phyloP scores from a whole-genome alignment of 2,113 vertebrate genomes.

The Apus apus region DNA sequence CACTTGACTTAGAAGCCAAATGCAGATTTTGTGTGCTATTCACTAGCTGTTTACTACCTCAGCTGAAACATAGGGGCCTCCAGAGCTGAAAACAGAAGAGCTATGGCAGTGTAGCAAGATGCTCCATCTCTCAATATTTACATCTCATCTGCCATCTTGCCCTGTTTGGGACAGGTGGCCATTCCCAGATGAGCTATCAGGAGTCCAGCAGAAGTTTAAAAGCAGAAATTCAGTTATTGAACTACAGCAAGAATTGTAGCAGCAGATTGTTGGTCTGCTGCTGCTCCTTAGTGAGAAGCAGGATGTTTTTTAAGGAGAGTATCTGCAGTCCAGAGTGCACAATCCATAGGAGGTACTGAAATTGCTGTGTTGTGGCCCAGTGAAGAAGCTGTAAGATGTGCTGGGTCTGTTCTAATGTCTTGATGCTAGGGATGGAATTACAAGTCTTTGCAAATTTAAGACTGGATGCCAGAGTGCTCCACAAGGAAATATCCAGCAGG shows the following conservation, averaged over 20 bases:
- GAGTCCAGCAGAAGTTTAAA: not conserved
- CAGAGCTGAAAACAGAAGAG: not conserved
- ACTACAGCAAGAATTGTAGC: not conserved
- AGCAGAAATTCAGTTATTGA: not conserved
- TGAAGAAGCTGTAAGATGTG: not conserved
- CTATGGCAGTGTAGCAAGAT: not conserved
- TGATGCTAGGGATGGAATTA: not conserved
- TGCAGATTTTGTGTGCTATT: not conserved
- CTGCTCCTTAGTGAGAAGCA: not conserved
- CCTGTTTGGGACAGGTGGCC: not conserved
- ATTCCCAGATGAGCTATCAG: not conserved
- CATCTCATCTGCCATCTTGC: too few species aligned
- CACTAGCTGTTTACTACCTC: not conserved
- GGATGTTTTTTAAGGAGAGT: not conserved
- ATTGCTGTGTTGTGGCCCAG: not conserved
- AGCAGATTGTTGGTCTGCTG: not conserved
- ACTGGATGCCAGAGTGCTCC: not conserved
- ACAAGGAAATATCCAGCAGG: not conserved
- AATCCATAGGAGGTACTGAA: not conserved
- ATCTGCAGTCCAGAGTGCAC: too few species aligned
- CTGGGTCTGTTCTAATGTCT: not conserved
- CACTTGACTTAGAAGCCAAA: not conserved
- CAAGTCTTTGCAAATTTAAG: not conserved
- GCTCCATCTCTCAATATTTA: too few species aligned
- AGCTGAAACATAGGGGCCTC: not conserved